phyloP scores from a whole-genome alignment of 2,797 vertebrate genomes.

The Lophius americanus region DNA sequence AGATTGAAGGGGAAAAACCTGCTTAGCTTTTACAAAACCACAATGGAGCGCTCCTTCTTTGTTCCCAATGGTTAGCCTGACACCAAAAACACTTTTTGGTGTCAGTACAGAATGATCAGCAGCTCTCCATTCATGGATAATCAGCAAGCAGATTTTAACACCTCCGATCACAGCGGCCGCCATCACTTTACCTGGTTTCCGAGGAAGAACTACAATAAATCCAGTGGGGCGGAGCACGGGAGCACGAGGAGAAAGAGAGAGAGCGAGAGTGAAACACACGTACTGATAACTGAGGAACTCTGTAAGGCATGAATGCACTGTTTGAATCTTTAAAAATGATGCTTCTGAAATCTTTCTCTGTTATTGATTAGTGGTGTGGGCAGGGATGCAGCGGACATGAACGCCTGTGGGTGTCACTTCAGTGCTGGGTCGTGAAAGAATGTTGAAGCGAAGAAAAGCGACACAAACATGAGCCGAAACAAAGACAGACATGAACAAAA shows the following conservation, averaged over 20 bases:
- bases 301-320: constrained; percentile 24
- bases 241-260: constrained; percentile 75
- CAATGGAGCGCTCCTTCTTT: constrained; percentile 31
- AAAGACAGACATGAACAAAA: constrained; percentile 7
- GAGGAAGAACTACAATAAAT: constrained; percentile 98
- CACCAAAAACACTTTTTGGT: neutral
- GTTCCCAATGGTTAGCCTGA: neutral
- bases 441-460: constrained; percentile 43
- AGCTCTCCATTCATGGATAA: constrained; percentile 30
- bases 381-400: constrained; percentile 24
- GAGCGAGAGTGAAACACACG: constrained; percentile 77
- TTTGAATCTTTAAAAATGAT: neutral
- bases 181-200: constrained; percentile 99
- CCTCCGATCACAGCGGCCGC: constrained; percentile 55
- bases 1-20: constrained; percentile 67
- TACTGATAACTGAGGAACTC: constrained; percentile 31
- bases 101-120: neutral
- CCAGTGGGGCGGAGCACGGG: constrained; percentile 75
- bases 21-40: constrained; percentile 58
- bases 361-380: constrained; percentile 39
- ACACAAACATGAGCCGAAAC: constrained; percentile 25
- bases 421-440: constrained; percentile 16
- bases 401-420: constrained; percentile 3
- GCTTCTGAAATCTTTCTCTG: neutral
- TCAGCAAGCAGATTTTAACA: constrained; percentile 71